These are phyloP conservation scores for Nannoperca obscura DNA, from an alignment of 2,797 vertebrate genomes.

Conservation along the genomic window DNA sequence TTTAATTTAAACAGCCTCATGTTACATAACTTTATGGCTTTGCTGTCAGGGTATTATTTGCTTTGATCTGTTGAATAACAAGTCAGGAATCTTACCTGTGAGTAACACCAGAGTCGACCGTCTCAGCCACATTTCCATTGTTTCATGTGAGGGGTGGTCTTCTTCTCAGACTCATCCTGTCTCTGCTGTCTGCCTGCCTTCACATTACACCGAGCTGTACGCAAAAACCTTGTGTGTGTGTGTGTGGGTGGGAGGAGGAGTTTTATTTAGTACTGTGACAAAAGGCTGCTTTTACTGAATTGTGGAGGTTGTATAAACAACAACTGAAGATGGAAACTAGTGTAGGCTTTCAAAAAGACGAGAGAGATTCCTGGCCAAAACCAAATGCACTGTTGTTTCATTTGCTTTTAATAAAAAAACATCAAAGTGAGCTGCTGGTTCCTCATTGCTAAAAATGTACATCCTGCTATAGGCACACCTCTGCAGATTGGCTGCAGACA, in stretches of 20 bases:
- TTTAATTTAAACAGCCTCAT: not conserved
- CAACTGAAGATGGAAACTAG: conserved; percentile 38
- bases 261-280: conserved; percentile 10
- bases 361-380: not conserved
- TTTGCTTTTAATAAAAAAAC: not conserved
- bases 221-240: not conserved
- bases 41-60: not conserved
- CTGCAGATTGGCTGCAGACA: not conserved
- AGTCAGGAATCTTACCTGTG: conserved; percentile 63
- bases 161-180: conserved; percentile 56
- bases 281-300: not conserved
- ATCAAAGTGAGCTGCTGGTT: not conserved
- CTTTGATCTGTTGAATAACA: conserved; percentile 1
- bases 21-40: not conserved
- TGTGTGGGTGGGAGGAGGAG: conserved; percentile 54
- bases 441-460: not conserved
- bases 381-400: not conserved
- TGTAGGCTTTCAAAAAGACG: conserved; percentile 34
- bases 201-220: conserved; percentile 1
- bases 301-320: conserved; percentile 3
- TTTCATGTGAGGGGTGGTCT: conserved; percentile 41
- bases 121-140: conserved; percentile 59
- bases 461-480: conserved; percentile 5
- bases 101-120: conserved; percentile 42
- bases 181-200: conserved; percentile 32